Evolutionary conservation across 92 coral and sea anemone genomes (phyloP).

Genomic region (Meandrina meandrites): DNA sequence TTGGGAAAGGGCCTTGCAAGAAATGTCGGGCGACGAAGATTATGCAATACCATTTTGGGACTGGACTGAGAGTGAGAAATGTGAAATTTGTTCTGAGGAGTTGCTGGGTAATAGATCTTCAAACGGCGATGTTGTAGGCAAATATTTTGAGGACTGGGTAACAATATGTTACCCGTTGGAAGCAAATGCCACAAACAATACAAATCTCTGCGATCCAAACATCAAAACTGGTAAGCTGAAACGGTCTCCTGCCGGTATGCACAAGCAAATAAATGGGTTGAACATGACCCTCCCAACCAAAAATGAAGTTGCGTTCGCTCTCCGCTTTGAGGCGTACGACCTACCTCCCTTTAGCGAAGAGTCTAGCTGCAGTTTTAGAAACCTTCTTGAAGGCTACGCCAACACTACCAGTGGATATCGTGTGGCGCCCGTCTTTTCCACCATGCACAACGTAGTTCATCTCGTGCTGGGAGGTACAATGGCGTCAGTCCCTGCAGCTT

Average conservation of each 20-base stretch:
- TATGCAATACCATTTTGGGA: slow-evolving; percentile 55
- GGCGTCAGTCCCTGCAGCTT: slow-evolving; percentile 36
- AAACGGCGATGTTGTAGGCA: neutral
- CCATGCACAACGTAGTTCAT: slow-evolving; percentile 54
- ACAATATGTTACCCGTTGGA: neutral
- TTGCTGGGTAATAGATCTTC: neutral
- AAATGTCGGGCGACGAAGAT: slow-evolving; percentile 22
- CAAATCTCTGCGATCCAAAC: neutral
- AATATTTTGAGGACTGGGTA: slow-evolving; percentile 4
- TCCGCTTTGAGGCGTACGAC: slow-evolving; percentile 46
- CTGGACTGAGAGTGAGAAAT: slow-evolving; percentile 31
- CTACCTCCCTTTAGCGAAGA: slow-evolving; percentile 13
- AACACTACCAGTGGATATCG: slow-evolving; percentile 39
- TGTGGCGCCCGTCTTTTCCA: neutral
- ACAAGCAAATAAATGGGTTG: neutral
- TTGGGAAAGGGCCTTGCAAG: slow-evolving; percentile 60
- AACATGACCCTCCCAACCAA: slow-evolving; percentile 42
- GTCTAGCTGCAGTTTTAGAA: slow-evolving; percentile 42
- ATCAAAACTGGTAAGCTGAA: neutral
- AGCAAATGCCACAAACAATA: neutral
- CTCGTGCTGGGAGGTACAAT: slow-evolving; percentile 46
- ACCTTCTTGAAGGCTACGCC: slow-evolving; percentile 44
- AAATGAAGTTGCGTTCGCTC: slow-evolving; percentile 50
- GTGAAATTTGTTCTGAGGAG: slow-evolving; percentile 26
- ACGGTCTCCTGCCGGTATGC: neutral